Conservation (phyloP, 2,888 invertebrate genomes). For the Choreutis nemorana region DNA sequence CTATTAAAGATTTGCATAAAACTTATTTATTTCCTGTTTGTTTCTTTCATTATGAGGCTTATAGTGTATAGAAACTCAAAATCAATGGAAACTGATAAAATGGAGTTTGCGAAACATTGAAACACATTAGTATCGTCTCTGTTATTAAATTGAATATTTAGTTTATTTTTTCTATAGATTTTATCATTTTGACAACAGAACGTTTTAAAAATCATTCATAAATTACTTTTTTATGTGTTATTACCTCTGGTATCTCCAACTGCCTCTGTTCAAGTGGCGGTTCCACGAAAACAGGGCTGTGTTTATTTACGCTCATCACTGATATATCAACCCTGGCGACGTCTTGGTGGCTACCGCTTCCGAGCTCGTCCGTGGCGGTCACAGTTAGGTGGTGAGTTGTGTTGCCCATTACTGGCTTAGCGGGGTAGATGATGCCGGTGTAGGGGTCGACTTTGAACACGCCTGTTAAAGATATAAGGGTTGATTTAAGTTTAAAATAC, state of each 20-base stretch:
- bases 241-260: constrained; percentile 84
- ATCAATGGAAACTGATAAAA: constrained; percentile 1
- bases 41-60: too few species aligned
- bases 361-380: constrained; percentile 79
- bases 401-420: constrained; percentile 73
- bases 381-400: constrained; percentile 65
- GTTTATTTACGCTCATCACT: constrained; percentile 82
- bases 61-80: too few species aligned
- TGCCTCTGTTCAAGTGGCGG: constrained; percentile 80
- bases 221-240: too few species aligned
- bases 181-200: too few species aligned
- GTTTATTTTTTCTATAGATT: too few species aligned
- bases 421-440: constrained; percentile 84
- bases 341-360: constrained; percentile 71
- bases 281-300: constrained; percentile 81
- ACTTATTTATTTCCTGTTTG: too few species aligned
- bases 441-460: constrained; percentile 78
- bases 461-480: constrained; percentile 61
- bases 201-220: too few species aligned
- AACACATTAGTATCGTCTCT: too few species aligned
- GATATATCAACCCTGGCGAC: constrained; percentile 77
- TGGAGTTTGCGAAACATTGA: constrained; percentile 2
- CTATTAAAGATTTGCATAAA: too few species aligned
- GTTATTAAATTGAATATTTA: too few species aligned
- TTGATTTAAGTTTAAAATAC: too few species aligned